Percentiles rank a stretch among this genome's conserved stretches.
phyloP scores from a whole-genome alignment of 53 echinoderm and acorn worm species.

The Apostichopus leukothele region DNA sequence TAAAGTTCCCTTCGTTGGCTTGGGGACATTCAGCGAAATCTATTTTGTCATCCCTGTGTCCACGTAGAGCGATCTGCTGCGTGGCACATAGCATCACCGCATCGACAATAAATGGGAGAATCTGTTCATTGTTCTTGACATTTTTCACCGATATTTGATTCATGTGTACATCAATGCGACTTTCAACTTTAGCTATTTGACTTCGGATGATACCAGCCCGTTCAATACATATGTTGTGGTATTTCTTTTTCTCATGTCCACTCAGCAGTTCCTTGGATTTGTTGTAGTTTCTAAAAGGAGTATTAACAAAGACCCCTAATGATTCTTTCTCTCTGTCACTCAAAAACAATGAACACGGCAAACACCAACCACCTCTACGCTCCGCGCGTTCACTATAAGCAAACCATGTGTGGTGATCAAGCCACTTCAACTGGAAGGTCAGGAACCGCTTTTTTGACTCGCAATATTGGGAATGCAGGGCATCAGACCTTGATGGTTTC shows the following conservation, averaged over 20 bases:
- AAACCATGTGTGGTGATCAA: too few species aligned
- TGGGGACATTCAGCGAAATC: background rate
- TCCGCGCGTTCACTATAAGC: too few species aligned
- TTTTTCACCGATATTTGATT: conserved; percentile 24
- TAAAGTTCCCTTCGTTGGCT: conserved; percentile 35
- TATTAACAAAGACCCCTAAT: too few species aligned
- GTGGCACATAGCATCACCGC: conserved; percentile 37
- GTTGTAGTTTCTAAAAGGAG: too few species aligned
- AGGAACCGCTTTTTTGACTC: too few species aligned
- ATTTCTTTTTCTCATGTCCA: too few species aligned
- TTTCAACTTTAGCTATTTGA: conserved; percentile 24
- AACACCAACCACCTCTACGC: too few species aligned
- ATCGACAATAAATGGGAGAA: conserved; percentile 18
- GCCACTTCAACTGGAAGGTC: too few species aligned
- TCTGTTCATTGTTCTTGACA: conserved; percentile 27
- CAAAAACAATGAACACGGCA: too few species aligned
- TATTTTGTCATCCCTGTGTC: conserved; percentile 35
- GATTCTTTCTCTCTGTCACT: too few species aligned
- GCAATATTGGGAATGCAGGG: background rate
- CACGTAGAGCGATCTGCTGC: conserved; percentile 42
- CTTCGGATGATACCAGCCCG: background rate
- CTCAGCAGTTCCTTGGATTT: too few species aligned
- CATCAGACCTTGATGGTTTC: conserved; percentile 1
- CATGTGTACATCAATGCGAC: conserved; percentile 40
- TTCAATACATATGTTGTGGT: too few species aligned